These are phyloP conservation scores for Saccostrea echinata DNA, from an alignment of 1,140 invertebrate genomes.

Conservation along the genomic window DNA sequence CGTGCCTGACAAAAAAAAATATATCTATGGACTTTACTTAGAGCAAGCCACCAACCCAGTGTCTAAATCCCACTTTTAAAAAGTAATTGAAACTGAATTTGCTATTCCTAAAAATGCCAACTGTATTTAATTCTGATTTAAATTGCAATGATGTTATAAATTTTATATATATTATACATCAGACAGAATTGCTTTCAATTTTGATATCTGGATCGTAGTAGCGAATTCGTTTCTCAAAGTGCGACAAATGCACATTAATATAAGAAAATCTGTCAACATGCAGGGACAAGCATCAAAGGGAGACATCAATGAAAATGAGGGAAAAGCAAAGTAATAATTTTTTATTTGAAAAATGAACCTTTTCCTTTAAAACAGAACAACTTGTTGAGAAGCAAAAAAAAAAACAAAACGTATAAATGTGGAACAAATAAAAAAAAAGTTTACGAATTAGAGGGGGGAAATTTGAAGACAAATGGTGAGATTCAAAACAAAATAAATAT, in stretches of 20 bases:
- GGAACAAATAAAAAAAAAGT: no score
- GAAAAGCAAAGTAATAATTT: no score
- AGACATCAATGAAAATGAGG: background rate
- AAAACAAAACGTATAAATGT: no score
- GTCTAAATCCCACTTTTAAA: background rate
- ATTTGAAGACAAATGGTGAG: no score
- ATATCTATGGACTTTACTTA: background rate
- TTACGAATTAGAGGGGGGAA: no score
- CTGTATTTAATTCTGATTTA: no score
- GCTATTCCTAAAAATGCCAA: background rate
- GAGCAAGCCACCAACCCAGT: background rate
- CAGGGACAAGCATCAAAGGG: background rate
- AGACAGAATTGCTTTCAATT: background rate
- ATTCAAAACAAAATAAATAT: no score
- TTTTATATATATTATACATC: background rate
- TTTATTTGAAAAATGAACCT: no score
- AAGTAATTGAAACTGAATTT: background rate
- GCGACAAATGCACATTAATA: background rate
- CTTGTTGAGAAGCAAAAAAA: no score
- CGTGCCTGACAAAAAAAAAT: background rate
- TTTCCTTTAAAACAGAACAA: no score
- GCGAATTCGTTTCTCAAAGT: background rate
- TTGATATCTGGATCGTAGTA: background rate
- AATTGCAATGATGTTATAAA: background rate
- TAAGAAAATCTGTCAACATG: background rate